Evolutionary conservation across 2,797 vertebrate genomes (phyloP).

Genomic region (Chelmon rostratus): DNA sequence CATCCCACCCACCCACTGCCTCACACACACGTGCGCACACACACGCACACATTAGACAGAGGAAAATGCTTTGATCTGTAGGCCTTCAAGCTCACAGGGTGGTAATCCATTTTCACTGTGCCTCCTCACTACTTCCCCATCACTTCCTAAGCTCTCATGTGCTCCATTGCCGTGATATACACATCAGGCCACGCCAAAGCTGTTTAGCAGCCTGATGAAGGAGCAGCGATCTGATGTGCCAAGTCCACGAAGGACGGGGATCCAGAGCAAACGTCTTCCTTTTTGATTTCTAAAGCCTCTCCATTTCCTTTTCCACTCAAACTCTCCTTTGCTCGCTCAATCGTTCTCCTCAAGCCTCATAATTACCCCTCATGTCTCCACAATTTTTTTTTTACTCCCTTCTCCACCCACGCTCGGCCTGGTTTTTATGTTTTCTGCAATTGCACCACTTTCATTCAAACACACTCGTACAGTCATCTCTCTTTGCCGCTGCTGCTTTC

Average conservation of each 20-base stretch:
- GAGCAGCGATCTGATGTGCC: constrained; percentile 58
- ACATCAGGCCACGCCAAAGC: constrained; percentile 52
- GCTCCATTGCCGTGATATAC: constrained; percentile 41
- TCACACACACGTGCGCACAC: not conserved
- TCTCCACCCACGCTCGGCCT: constrained; percentile 51
- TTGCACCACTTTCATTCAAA: constrained; percentile 58
- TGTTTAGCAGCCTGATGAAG: constrained; percentile 65
- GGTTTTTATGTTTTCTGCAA: constrained; percentile 62
- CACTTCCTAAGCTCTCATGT: constrained; percentile 53
- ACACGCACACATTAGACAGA: constrained; percentile 31
- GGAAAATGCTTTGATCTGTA: constrained; percentile 71
- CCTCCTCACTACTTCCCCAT: constrained; percentile 53
- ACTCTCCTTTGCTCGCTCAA: constrained; percentile 40
- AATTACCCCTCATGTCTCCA: constrained; percentile 62
- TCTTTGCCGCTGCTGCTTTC: constrained; percentile 32
- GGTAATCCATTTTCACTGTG: constrained; percentile 71
- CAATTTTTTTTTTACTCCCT: constrained; percentile 7
- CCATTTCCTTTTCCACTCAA: constrained; percentile 59
- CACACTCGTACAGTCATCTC: constrained; percentile 25
- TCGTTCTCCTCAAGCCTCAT: constrained; percentile 54
- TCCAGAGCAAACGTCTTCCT: constrained; percentile 42
- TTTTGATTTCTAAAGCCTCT: constrained; percentile 56
- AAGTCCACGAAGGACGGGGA: constrained; percentile 36
- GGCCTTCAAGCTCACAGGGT: constrained; percentile 61
- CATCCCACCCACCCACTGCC: constrained; percentile 29